phyloP scores from a whole-genome alignment of 2,797 vertebrate genomes.

The Bucorvus abyssinicus region DNA sequence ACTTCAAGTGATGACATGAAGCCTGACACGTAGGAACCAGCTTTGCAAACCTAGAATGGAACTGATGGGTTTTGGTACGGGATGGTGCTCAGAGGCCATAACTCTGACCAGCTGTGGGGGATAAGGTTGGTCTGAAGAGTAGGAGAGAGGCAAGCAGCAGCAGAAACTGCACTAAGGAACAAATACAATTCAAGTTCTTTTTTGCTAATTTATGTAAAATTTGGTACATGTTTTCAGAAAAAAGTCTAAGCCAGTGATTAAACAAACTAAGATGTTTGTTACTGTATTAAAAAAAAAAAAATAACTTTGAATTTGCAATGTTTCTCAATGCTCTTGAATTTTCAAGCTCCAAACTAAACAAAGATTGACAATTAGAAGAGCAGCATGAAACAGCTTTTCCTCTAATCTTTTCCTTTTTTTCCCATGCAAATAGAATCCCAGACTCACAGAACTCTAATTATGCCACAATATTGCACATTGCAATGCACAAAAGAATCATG shows the following conservation, averaged over 20 bases:
- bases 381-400: not conserved
- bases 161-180: not conserved
- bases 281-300: not conserved
- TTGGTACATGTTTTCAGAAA: not conserved
- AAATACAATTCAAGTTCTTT: not conserved
- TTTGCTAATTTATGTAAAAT: not conserved
- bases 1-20: rapidly evolving
- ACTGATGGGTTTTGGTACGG: not conserved
- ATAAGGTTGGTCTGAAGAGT: not conserved
- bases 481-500: not conserved
- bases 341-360: not conserved
- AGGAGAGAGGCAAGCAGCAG: not conserved
- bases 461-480: not conserved
- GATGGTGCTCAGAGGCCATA: not conserved
- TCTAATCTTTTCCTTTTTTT: not conserved
- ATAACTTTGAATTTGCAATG: not conserved
- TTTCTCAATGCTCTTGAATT: not conserved
- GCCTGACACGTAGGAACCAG: not conserved
- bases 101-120: not conserved
- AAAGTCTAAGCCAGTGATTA: not conserved
- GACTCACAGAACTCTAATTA: not conserved
- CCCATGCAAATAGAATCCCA: not conserved
- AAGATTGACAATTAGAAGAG: not conserved
- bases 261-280: not conserved
- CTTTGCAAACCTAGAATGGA: not conserved